Conservation (phyloP, 2,113 vertebrate species). For the Crotalus tigris region DNA sequence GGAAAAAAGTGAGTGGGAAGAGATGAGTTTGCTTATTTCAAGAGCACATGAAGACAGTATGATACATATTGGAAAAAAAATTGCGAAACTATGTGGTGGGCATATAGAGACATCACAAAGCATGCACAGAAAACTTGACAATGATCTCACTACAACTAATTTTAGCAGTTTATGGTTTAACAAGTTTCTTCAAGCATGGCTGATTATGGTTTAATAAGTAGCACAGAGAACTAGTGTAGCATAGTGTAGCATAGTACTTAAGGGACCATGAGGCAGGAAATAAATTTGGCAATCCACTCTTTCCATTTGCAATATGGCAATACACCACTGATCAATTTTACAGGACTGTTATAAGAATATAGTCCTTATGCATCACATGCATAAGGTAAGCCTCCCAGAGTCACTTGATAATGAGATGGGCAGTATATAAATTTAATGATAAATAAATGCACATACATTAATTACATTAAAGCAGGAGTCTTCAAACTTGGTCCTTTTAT, state of each 20-base stretch:
- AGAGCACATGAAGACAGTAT: conserved; percentile 12
- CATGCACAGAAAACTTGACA: conserved; percentile 2
- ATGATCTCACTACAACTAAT: not conserved
- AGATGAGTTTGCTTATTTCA: conserved; percentile 2
- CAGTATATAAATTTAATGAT: not conserved
- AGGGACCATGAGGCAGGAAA: not conserved
- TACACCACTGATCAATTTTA: not conserved
- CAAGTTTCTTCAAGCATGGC: conserved; percentile 19
- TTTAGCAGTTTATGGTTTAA: conserved; percentile 25
- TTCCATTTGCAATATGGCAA: not conserved
- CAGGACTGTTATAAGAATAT: not conserved
- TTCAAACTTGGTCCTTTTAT: no score
- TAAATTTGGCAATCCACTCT: not conserved
- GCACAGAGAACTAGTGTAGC: not conserved
- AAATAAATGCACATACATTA: not conserved
- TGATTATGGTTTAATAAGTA: conserved; percentile 21
- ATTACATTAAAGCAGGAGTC: not conserved
- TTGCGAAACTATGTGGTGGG: conserved; percentile 8
- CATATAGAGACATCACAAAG: not conserved
- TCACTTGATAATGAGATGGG: not conserved
- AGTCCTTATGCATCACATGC: not conserved
- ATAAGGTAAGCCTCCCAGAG: not conserved
- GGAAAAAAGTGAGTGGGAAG: not conserved
- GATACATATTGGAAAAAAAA: not conserved
- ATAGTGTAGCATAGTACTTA: not conserved